Evolutionary conservation across 2,797 vertebrate species (phyloP), one percentile per base, ranked within the genome.

Genomic region (Gadopsis marmoratus): DNA sequence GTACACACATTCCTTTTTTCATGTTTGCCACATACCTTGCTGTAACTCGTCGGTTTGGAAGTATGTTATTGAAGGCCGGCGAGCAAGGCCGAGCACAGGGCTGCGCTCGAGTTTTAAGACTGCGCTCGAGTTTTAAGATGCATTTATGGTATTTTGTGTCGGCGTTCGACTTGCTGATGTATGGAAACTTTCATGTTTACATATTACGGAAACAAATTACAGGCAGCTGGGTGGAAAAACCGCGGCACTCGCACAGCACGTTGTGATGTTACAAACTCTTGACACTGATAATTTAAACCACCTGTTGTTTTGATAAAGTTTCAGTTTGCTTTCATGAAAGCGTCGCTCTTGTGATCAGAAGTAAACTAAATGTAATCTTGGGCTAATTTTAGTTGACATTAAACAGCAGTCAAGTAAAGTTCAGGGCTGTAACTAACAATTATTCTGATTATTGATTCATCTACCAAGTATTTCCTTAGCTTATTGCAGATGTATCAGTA

Each of bases 11-110:
- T 76, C 65, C 37, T 78, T 72, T 86, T 84, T 69, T 73, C 81
- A 54, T 82, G 76, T 90, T 90, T 87, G 83, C 89, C 85, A 80
- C 88, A 90, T 91, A 87, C 83, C 83, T 90, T 72, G 68, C 89
- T 81, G 71, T 77, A 91, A 81, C 85, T 82, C 12, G 29, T 86
- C 72, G 39, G 67, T 68, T 62, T 80, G 63, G 33, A 51, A 86
- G 83, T 71, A 43, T 77, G 76, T 75, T 75, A 64, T 43, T 71
- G 83, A 76, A 85, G 71, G 76, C 56, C 39, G 66, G 84, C 26
- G 81, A 83, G 48, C 54, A 43, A 76, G 60, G 56, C 66, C 35
- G n/a, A 74, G 55, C 76, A 59, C 11, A 21, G 39, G 51, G 59
- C 41, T 53, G 58, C 0, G 48, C n/a, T 1, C 3, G 16, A 47